Evolutionary conservation across 2,888 invertebrate species (phyloP).

Genomic region (Xestia ashworthii): DNA sequence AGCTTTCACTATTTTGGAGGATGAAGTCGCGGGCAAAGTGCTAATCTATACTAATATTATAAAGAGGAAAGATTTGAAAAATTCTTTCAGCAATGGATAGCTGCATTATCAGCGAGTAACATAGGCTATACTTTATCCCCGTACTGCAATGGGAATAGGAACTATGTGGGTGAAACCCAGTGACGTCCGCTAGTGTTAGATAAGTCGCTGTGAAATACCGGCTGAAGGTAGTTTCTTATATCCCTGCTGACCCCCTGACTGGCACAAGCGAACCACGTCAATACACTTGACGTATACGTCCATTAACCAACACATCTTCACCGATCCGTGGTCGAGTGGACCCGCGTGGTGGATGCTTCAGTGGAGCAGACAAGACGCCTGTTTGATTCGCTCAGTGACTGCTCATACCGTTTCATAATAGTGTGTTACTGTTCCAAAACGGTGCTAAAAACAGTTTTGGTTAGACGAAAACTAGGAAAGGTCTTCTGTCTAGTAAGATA

Average conservation of each 20-base stretch:
- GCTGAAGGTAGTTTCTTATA: background rate
- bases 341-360: constrained; percentile 77
- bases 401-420: constrained; percentile 30
- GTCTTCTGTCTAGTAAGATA: background rate
- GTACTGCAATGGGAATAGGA: too few species aligned
- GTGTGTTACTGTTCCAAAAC: background rate
- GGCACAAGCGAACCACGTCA: background rate
- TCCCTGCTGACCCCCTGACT: background rate
- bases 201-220: background rate
- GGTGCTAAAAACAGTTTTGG: background rate
- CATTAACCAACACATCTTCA: constrained; percentile 57
- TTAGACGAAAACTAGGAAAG: background rate
- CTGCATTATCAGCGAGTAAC: too few species aligned
- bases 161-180: too few species aligned
- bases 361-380: constrained; percentile 75
- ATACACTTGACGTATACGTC: constrained; percentile 8
- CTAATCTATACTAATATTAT: too few species aligned
- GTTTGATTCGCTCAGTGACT: constrained; percentile 65
- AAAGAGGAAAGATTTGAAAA: too few species aligned
- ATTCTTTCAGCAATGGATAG: too few species aligned
- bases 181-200: background rate
- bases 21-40: too few species aligned
- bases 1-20: too few species aligned
- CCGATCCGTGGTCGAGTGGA: constrained; percentile 63
- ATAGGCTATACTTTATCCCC: too few species aligned